These are phyloP conservation scores for Furcifer pardalis DNA, from an alignment of 2,797 vertebrate species.

Conservation along the genomic window DNA sequence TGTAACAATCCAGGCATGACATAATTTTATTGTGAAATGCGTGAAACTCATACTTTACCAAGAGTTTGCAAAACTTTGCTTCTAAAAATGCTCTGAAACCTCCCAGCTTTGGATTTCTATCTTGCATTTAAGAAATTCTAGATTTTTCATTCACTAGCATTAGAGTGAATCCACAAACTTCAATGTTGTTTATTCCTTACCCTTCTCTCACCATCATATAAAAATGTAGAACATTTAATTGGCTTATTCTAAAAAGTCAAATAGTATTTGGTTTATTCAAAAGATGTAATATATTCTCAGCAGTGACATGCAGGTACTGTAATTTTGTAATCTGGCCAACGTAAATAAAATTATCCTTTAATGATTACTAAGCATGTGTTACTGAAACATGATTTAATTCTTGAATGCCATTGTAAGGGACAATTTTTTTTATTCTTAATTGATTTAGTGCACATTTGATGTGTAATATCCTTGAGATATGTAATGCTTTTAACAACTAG, in stretches of 20 bases:
- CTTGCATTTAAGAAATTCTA: not conserved
- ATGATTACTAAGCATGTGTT: slow-evolving; percentile 6
- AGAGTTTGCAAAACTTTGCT: slow-evolving; percentile 32
- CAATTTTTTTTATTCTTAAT: not conserved
- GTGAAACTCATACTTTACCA: not conserved
- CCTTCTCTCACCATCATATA: not conserved
- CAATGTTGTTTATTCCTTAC: slow-evolving; percentile 26
- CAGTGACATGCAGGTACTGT: not conserved
- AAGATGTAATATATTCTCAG: slow-evolving; percentile 9
- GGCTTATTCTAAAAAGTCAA: slow-evolving; percentile 11
- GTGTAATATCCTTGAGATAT: not conserved
- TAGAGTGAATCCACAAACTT: not conserved
- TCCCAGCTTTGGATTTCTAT: slow-evolving; percentile 7
- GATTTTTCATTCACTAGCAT: not conserved
- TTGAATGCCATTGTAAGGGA: not conserved
- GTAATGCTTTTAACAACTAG: not conserved
- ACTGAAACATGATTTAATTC: slow-evolving; percentile 15
- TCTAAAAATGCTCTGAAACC: slow-evolving; percentile 8
- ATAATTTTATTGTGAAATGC: slow-evolving; percentile 2
- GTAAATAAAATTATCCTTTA: not conserved
- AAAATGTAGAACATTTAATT: slow-evolving; percentile 42
- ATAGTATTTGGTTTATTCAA: not conserved
- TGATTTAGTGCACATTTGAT: not conserved
- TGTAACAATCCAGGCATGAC: not conserved
- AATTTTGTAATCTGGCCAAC: slow-evolving; percentile 35